Evolutionary conservation across 30 jellyfish, hydroid and myxozoan species (phyloP), one percentile per base, ranked within the genome.

Genomic region (Hydractinia symbiolongicarpus): DNA sequence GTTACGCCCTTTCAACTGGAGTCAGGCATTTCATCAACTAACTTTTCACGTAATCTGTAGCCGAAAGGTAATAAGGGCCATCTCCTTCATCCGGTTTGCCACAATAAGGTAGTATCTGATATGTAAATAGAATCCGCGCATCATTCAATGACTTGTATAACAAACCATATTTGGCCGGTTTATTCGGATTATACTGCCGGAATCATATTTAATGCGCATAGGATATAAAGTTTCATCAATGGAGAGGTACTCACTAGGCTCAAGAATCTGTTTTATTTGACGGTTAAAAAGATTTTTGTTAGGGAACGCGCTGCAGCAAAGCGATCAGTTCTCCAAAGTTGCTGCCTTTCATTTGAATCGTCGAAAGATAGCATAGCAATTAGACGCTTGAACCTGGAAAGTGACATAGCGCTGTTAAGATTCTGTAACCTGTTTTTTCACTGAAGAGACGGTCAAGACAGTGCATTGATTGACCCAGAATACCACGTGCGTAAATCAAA

Each of bases 31-130:
- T 57, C 68, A 57, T 57, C 68, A 57, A 57, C 68, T 9, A 57
- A n/a, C 68, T 57, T 57, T 57, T 57, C n/a, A n/a, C n/a, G n/a
- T n/a, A n/a, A n/a, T n/a, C n/a, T n/a, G n/a, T n/a, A n/a, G n/a
- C n/a, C n/a, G n/a, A n/a, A n/a, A n/a, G n/a, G n/a, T n/a, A n/a
- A n/a, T n/a, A n/a, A n/a, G n/a, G n/a, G n/a, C n/a, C n/a, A n/a
- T n/a, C 66, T 21, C 88, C 88, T 5, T 21, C 88, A n/a, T 5
- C 79, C 10, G 90, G 90, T 67, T 73, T 82, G 15, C 87, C 90
- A 51, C 72, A 82, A 72, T 82, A 82, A 10, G 78, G 87, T 14
- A 69, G 15, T 15, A 60, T 14, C 11, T 14, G 30, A 53, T 71
- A 82, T 5, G 62, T 40, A 53, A 14, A 82, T 7, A 87, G 90